Evolutionary conservation across 2,113 vertebrate species (phyloP), one percentile per base, ranked within the genome.

Genomic region (Pterophyllum scalare): DNA sequence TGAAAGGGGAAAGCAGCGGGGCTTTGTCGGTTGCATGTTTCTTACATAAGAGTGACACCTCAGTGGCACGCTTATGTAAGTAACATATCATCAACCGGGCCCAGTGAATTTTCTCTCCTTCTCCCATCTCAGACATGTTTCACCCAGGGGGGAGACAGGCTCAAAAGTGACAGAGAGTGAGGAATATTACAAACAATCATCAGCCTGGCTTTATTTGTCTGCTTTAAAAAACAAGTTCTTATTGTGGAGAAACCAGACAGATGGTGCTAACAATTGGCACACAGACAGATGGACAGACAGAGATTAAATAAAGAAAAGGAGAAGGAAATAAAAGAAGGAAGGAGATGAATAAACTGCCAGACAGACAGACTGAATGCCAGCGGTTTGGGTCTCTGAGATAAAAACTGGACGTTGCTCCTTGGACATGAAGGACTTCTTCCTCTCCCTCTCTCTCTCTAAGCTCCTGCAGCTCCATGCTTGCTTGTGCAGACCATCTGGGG

Each of bases 401-500:
- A 88, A 86, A 81, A 54, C 65, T 79, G 84, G 91, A 87, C 46
- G 19, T 14, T 59, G 82, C 54, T 52, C 26, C 78, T 87, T 88
- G 85, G 87, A 88, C 13, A 9, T 17, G 56, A 20, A 35, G 35
- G 40, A 58, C 56, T 20, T 28, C 74, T 14, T 43, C 49, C 35
- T 12, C 56, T 17, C 59, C 19, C 22, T 28, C 58, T 28, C 35
- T 43, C 60, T 5, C 15, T 40, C 46, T 76, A 28, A 85, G 74
- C 80, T 81, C 82, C 84, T 74, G 80, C 85, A 89, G 88, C 87
- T 65, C 52, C 77, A 64, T 14, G 59, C 78, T 79, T 9, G 57
- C 65, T 22, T 59, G 83, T 20, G 33, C 79, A 81, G 43, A 72
- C 85, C 91, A 89, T 89, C 84, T 84, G 88, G 87, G 87, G 86